These are phyloP conservation scores for Procavia capensis DNA, from an alignment of 2,113 vertebrate genomes.

Conservation along the genomic window DNA sequence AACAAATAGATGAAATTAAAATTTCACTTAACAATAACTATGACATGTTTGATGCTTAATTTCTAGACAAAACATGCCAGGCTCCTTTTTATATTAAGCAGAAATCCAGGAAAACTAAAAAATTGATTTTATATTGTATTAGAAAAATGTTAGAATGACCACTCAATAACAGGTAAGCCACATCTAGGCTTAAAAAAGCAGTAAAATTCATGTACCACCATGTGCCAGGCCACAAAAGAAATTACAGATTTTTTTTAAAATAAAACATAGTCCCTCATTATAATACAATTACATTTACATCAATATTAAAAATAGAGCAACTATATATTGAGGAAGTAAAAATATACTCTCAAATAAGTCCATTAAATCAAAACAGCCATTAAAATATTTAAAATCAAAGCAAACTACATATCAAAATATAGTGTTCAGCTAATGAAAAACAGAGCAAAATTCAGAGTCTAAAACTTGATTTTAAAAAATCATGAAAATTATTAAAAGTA, in stretches of 20 bases:
- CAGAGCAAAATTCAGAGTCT: not conserved
- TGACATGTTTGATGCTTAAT: not conserved
- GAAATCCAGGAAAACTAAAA: not conserved
- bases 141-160: not conserved
- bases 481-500: slow-evolving; percentile 31
- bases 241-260: not conserved
- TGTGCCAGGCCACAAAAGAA: not conserved
- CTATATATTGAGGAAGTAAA: not conserved
- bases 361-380: not conserved
- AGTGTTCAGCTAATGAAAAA: slow-evolving; percentile 27
- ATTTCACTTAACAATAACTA: not conserved
- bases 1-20: slow-evolving; percentile 24
- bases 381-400: slow-evolving; percentile 45
- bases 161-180: not conserved
- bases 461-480: slow-evolving; percentile 44
- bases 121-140: not conserved
- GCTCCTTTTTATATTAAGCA: not conserved
- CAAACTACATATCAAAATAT: not conserved
- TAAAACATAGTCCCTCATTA: not conserved
- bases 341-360: not conserved
- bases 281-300: slow-evolving; percentile 25
- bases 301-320: slow-evolving; percentile 43
- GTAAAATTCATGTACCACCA: not conserved
- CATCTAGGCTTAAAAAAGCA: not conserved
- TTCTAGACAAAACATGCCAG: not conserved